Evolutionary conservation across 37 sponge, comb jelly and placozoan species (phyloP).

Genomic region (Diacarnus erythraeanus): DNA sequence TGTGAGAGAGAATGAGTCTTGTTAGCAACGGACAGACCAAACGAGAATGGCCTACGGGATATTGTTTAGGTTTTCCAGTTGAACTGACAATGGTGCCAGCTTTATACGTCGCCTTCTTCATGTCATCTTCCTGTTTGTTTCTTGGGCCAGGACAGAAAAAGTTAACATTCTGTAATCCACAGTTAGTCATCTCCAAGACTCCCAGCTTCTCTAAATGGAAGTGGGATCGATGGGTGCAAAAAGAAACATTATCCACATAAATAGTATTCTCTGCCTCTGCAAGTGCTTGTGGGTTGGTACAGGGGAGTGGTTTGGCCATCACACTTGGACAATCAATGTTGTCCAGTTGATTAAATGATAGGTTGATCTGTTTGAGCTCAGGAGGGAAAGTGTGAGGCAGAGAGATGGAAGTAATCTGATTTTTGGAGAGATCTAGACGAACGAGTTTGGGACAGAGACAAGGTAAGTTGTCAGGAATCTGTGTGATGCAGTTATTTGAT

Average conservation of each 20-base stretch:
- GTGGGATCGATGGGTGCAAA: slow-evolving; percentile 51
- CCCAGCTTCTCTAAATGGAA: slow-evolving; percentile 33
- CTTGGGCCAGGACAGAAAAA: slow-evolving; percentile 33
- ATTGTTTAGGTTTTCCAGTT: neutral
- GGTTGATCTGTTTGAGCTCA: slow-evolving; percentile 50
- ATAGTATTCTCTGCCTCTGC: neutral
- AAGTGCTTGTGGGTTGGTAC: slow-evolving; percentile 51
- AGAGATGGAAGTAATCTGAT: slow-evolving; percentile 44
- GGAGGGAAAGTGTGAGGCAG: slow-evolving; percentile 64
- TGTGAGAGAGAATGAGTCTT: slow-evolving; percentile 50
- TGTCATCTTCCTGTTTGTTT: neutral
- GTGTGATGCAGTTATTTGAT: slow-evolving; percentile 57
- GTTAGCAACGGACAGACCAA: slow-evolving; percentile 63
- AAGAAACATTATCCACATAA: slow-evolving; percentile 28
- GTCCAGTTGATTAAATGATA: slow-evolving; percentile 57
- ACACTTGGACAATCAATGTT: slow-evolving; percentile 35
- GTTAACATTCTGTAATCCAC: slow-evolving; percentile 29
- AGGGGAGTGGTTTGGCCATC: slow-evolving; percentile 38
- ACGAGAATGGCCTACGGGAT: neutral
- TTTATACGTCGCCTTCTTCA: neutral
- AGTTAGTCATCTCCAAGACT: slow-evolving; percentile 46
- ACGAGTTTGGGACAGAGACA: slow-evolving; percentile 81
- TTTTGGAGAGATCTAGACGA: slow-evolving; percentile 67
- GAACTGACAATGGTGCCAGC: neutral
- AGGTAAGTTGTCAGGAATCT: slow-evolving; percentile 69